Evolutionary conservation across 92 coral and sea anemone species (phyloP), one percentile per base, ranked within the genome.

Genomic region (Palythoa heliodiscus): DNA sequence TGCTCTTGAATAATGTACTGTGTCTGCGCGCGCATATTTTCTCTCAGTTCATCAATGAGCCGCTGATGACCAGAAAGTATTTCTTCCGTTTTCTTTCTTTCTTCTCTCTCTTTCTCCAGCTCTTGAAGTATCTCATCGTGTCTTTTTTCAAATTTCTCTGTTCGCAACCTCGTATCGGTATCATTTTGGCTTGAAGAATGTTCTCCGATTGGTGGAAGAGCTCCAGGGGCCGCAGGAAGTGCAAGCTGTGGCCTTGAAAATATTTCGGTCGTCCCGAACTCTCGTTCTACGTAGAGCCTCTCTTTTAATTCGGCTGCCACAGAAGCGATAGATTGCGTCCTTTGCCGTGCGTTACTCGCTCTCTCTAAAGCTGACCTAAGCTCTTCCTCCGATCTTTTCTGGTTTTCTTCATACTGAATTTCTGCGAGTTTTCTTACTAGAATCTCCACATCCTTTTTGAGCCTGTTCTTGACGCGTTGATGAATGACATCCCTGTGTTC

Each of bases 341-440:
- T 83, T 61, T 92, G 91, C 84, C 92, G 93, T 50, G 93, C 92
- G 85, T 88, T 66, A 61, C 89, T 87, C 50, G 88, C 91, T 47
- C 97, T 89, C 69, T 95, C 91, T 73, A 93, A 88, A 9, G 95
- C 95, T 63, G 86, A 94, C 50, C 93, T 89, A 13, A 95, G 83
- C 20, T 91, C 93, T 69, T 93, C 92, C 54, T 96, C 93, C 35
- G 93, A 87, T 40, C 87, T 90, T 50, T 91, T 86, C 82, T 95
- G 90, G 78, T 95, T 93, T 78, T 94, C 98, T 52, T 91, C 92
- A 72, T 95, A 90, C 74, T 96, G 98, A 40, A 94, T 91, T 73
- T 96, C 99, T 1, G 99, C 99, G 57, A 96, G 76, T 84, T 96
- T 96, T 17, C 95, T 91, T 52, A 95, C 90, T 69, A 96, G 82